phyloP scores from a whole-genome alignment of 2,113 vertebrate species.

The Hyperopisus bebe region DNA sequence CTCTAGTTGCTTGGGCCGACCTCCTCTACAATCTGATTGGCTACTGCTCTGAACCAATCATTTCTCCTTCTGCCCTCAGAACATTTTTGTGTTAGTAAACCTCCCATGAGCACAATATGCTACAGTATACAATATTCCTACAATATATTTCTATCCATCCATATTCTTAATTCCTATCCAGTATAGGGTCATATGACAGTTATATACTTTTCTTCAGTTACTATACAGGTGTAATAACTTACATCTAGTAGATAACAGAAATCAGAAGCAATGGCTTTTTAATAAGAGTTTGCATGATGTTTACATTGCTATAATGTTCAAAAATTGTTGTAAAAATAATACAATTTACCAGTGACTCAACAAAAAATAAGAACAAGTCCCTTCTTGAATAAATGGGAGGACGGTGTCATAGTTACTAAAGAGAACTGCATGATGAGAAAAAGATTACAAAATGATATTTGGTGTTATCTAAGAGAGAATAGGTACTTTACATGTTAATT shows the following conservation, averaged over 20 bases:
- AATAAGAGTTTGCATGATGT: neutral
- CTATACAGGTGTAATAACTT: neutral
- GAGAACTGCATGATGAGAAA: neutral
- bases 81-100: no score
- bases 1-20: no score
- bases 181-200: neutral
- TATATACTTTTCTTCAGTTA: neutral
- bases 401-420: neutral
- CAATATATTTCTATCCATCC: neutral
- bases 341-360: neutral
- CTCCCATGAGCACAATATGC: neutral
- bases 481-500: constrained; percentile 14
- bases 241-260: neutral
- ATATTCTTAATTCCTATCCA: neutral
- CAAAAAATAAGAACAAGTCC: neutral
- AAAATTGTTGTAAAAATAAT: neutral
- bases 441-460: neutral
- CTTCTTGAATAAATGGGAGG: constrained; percentile 13
- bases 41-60: no score
- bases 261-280: neutral
- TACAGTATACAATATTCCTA: neutral
- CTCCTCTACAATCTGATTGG: no score
- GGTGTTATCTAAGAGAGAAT: neutral
- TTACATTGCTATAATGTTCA: neutral
- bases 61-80: no score